Percentiles rank a stretch among this genome's conserved stretches.
phyloP scores from a whole-genome alignment of 2,113 vertebrate species.

The Neogobius melanostomus region DNA sequence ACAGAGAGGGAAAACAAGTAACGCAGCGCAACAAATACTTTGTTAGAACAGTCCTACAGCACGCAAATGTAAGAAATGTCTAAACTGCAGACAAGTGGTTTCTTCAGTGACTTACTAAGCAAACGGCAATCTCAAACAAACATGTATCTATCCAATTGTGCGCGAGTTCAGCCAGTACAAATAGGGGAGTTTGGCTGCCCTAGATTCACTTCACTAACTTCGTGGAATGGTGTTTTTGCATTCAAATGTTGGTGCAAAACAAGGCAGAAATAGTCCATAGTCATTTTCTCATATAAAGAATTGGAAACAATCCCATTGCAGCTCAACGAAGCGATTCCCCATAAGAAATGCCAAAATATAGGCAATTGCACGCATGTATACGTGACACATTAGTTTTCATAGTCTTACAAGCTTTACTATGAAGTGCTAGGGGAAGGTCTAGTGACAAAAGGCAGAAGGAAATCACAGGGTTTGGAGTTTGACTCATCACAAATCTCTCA shows the following conservation, averaged over 20 bases:
- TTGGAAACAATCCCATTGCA: too few species aligned
- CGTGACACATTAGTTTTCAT: background rate
- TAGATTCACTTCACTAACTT: slow-evolving; percentile 6
- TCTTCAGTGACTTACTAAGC: slow-evolving; percentile 3
- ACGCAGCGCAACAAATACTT: background rate
- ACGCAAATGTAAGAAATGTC: background rate
- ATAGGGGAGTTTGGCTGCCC: slow-evolving; percentile 11
- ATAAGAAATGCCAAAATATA: slow-evolving; percentile 8
- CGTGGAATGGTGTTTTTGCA: slow-evolving; percentile 3
- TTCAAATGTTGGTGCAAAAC: background rate
- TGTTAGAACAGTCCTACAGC: background rate
- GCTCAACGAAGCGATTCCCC: too few species aligned
- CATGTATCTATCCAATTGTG: background rate
- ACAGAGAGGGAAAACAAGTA: background rate
- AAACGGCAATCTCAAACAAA: slow-evolving; percentile 22
- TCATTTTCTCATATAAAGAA: too few species aligned
- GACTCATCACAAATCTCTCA: slow-evolving; percentile 43
- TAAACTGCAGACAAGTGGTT: background rate
- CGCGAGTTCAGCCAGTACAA: slow-evolving; percentile 14
- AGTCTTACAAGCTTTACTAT: background rate
- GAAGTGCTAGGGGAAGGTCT: background rate
- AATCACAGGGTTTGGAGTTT: slow-evolving; percentile 27
- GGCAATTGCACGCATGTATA: background rate
- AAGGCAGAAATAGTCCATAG: background rate
- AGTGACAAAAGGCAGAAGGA: slow-evolving; percentile 21